Evolutionary conservation across 2,113 vertebrate genomes (phyloP), one percentile per base, ranked within the genome.

Genomic region (Monopterus albus): DNA sequence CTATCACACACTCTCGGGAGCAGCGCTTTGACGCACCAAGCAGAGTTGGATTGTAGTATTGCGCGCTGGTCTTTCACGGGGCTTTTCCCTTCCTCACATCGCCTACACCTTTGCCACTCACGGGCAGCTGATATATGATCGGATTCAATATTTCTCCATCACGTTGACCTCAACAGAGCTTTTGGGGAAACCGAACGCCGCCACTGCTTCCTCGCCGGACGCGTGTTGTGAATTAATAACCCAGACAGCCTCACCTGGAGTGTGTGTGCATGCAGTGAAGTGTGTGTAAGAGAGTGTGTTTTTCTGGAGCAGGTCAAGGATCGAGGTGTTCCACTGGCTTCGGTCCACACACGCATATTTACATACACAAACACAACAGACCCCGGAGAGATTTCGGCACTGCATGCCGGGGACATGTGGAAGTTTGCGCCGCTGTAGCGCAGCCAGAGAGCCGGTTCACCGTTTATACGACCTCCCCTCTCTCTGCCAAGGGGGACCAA

Each of bases 361-460:
- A 28, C 53, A 59, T 9, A 26, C 60, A 43, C 62, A 63, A 52
- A 58, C 77, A 23, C 47, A 28, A 23, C 47, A 65, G 65, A 43
- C 72, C 66, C 63, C 78, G 56, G 63, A 65, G 74, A 67, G 79
- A 83, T 79, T 85, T 75, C 81, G 69, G 76, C 84, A 86, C 84
- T 79, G 87, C 84, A 88, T 81, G 84, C 87, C 87, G 88, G 64
- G 85, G 86, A 85, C 89, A 92, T 92, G 91, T 90, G 91, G 88
- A 89, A 92, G 84, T 92, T 91, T 85, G 83, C 73, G 77, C 87
- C 83, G 81, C 89, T 91, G 77, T 90, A 92, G 87, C 86, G 88
- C 87, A 84, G 70, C 55, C 85, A 83, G 46, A 84, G 72, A 87
- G 78, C 83, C 75, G 81, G 55, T 83, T 67, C 67, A 31, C 62